Conservation (phyloP, 2,797 vertebrate genomes). For the Pipistrellus pygmaeus region DNA sequence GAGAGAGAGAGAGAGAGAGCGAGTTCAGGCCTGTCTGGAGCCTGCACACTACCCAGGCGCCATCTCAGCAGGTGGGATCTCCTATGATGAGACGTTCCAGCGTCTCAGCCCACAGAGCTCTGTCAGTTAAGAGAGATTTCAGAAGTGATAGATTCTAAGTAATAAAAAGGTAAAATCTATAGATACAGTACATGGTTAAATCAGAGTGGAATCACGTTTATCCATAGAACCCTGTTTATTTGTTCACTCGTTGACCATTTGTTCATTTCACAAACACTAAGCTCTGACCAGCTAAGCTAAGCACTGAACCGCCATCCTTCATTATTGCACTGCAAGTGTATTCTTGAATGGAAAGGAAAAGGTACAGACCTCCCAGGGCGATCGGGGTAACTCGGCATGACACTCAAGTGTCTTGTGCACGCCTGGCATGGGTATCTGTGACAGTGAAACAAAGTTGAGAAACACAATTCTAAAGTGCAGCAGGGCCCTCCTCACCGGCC, state of each 20-base stretch:
- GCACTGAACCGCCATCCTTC: neutral
- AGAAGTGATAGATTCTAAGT: neutral
- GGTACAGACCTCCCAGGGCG: neutral
- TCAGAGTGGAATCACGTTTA: neutral
- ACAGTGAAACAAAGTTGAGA: neutral
- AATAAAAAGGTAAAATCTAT: neutral
- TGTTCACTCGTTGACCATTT: neutral
- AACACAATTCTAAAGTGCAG: neutral
- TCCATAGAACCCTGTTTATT: neutral
- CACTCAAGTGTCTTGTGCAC: fast-evolving
- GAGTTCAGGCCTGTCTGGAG: neutral
- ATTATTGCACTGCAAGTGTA: neutral
- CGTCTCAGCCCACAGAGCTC: neutral
- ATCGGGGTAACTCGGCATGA: fast-evolving
- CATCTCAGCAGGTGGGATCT: neutral
- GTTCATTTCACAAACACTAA: constrained; percentile 4
- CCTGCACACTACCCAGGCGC: neutral
- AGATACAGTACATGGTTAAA: neutral
- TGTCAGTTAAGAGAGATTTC: neutral
- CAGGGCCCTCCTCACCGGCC: neutral
- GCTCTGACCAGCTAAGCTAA: neutral
- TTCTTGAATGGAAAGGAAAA: neutral
- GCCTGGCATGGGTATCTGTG: neutral
- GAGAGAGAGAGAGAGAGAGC: neutral
- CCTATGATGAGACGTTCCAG: neutral